Evolutionary conservation across 1,140 invertebrate species (phyloP), one percentile per base, ranked within the genome.

Genomic region (Camponotus pennsylvanicus): DNA sequence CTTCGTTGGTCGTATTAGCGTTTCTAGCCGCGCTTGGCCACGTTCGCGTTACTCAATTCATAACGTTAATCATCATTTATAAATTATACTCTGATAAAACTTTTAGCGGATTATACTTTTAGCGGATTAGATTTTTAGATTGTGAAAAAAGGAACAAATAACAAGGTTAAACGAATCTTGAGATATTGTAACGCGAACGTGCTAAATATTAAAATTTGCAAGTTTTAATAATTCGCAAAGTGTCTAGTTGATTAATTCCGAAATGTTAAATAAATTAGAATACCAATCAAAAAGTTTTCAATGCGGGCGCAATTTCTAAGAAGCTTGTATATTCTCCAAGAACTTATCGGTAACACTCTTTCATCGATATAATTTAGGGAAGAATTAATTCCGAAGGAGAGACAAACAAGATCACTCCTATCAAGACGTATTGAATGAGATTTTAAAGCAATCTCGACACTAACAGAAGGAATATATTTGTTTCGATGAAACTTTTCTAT

Each of bases 261-360:
- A 21, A 73, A 63, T 42, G 7, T 63, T 63, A 73, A 61, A 82
- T 73, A 71, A 42, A 73, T 82, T 59, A 73, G n/a, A 45, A 61
- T 73, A 71, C 13, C 27, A 73, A 75, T 45, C 2, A 32, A 37
- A 45, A 57, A 49, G 9, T 80, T 70, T 42, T 13, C 21, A 42
- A 45, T 78, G 18, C 49, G 32, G 6, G 42, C 15, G 18, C 15
- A 70, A 40, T 9, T 59, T 70, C n/a, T 8, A 42, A 55, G n/a
- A 69, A 40, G 11, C n/a, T 42, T 59, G 34, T 21, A 9, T n/a
- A 7, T 57, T 32, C 40, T 69, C 0, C 8, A 57, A 70, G 15
- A 70, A 57, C 18, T 42, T 57, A 27, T 27, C 9, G 0, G 32
- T 80, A 69, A 80, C 5, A 42, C 37, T 34, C 3, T 55, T 18